Evolutionary conservation across 2,797 vertebrate genomes (phyloP).

Genomic region (Microctenopoma lineatum): DNA sequence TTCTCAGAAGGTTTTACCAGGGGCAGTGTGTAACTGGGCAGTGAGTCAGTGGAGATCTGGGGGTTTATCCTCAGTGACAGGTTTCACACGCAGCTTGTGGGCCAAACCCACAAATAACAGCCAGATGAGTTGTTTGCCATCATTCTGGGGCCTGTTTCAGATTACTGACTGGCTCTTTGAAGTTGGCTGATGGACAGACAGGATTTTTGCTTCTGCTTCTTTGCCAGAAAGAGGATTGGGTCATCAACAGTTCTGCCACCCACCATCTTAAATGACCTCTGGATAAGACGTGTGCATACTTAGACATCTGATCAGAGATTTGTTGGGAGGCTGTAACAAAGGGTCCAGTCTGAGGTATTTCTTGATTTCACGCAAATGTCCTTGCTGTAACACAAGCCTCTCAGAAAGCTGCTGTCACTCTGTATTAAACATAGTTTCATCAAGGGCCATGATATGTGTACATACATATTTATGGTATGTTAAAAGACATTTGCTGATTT

Average conservation of each 20-base stretch:
- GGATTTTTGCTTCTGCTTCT: constrained; percentile 69
- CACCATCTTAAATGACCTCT: constrained; percentile 63
- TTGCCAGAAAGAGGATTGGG: constrained; percentile 72
- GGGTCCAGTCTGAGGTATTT: constrained; percentile 53
- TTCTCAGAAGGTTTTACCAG: constrained; percentile 32
- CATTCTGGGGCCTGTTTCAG: constrained; percentile 70
- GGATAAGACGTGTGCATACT: constrained; percentile 60
- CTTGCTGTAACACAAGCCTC: constrained; percentile 47
- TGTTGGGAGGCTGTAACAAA: constrained; percentile 42
- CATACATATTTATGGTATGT: too few relatives aligned
- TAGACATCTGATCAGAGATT: constrained; percentile 62
- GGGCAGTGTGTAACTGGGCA: constrained; percentile 57
- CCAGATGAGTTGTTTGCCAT: constrained; percentile 73
- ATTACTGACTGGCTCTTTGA: constrained; percentile 78
- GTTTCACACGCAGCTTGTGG: constrained; percentile 72
- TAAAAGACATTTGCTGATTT: too few relatives aligned
- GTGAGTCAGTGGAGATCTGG: constrained; percentile 63
- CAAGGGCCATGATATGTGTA: constrained; percentile 18
- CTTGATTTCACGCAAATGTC: constrained; percentile 65
- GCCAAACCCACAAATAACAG: constrained; percentile 78
- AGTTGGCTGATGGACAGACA: constrained; percentile 65
- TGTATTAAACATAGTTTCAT: constrained; percentile 23
- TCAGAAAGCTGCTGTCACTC: constrained; percentile 23
- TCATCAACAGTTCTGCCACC: constrained; percentile 67
- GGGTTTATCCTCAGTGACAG: constrained; percentile 74